Percentiles rank a stretch among this genome's conserved stretches.
These are phyloP conservation scores for Ahaetulla prasina DNA, from an alignment of 2,113 vertebrate genomes.

Conservation along the genomic window DNA sequence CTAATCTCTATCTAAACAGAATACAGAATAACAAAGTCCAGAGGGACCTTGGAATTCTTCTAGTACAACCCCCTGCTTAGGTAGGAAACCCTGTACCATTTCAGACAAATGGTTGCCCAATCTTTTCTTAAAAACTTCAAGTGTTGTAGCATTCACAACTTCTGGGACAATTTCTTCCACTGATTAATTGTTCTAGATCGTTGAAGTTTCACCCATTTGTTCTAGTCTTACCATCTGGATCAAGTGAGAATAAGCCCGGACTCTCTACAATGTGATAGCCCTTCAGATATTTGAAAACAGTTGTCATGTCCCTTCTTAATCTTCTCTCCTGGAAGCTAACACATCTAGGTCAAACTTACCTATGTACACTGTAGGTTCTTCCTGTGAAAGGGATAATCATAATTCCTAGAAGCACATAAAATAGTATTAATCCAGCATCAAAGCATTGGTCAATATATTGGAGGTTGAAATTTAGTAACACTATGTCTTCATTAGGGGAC, in stretches of 20 bases:
- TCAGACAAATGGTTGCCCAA: too few species aligned
- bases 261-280: neutral
- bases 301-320: neutral
- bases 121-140: neutral
- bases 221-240: neutral
- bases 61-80: neutral
- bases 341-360: neutral
- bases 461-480: neutral
- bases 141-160: neutral
- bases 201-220: neutral
- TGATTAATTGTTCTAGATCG: neutral
- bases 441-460: neutral
- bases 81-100: neutral
- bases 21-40: neutral
- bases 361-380: neutral
- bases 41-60: neutral
- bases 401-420: constrained; percentile 33
- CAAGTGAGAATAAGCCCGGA: neutral
- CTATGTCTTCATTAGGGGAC: neutral
- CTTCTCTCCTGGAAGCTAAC: neutral
- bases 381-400: neutral
- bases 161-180: neutral
- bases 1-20: neutral
- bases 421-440: constrained; percentile 13
- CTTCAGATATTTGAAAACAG: neutral